Conservation (phyloP, 2,888 invertebrate genomes). For the Tipula helvola region DNA sequence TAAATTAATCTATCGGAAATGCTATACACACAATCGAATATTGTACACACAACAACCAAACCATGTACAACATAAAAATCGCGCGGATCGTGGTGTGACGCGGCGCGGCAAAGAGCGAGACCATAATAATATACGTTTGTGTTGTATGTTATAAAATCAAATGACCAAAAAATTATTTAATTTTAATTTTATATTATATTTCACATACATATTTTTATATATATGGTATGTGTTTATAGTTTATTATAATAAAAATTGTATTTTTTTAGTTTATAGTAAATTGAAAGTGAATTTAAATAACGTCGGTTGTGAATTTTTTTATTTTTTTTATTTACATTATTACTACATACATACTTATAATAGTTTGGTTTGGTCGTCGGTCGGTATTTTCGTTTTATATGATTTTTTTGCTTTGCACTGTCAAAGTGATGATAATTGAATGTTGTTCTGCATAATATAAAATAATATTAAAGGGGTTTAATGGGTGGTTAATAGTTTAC, state of each 20-base stretch:
- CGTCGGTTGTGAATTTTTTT: not conserved
- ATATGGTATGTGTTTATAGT: not conserved
- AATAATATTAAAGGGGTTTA: not conserved
- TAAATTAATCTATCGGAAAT: not conserved
- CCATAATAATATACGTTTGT: not conserved
- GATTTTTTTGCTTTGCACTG: not conserved
- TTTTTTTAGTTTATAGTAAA: not conserved
- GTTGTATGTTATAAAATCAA: not conserved
- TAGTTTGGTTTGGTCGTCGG: not conserved
- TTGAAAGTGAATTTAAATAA: not conserved
- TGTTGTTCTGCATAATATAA: not conserved
- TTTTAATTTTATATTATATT: not conserved
- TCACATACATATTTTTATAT: not conserved
- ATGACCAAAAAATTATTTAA: not conserved
- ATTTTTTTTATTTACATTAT: not conserved
- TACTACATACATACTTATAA: not conserved
- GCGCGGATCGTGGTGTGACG: not conserved
- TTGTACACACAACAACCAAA: not conserved
- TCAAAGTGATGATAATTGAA: not conserved
- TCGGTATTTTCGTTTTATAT: not conserved
- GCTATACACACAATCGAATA: not conserved
- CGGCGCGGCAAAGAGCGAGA: not conserved
- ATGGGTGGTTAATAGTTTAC: slow-evolving; percentile 4
- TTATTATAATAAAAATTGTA: not conserved
- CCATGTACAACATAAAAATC: not conserved